Conservation (phyloP, 2,113 vertebrate genomes). For the Oryzias celebensis region DNA sequence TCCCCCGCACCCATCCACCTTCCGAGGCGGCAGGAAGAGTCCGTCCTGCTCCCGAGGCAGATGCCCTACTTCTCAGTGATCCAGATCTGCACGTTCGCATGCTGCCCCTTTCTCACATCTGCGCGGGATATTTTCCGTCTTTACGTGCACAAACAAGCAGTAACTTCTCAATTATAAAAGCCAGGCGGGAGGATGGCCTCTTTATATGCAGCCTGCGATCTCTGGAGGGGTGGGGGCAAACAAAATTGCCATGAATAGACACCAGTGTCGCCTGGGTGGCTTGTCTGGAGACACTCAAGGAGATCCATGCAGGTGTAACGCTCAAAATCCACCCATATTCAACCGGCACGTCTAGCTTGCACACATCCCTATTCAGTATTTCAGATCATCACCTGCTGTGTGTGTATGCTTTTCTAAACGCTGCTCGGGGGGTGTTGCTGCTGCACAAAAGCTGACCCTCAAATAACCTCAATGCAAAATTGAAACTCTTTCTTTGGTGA, state of each 20-base stretch:
- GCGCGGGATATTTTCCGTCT: not conserved
- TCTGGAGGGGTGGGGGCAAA: constrained; percentile 44
- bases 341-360: constrained; percentile 45
- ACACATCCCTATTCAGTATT: constrained; percentile 17
- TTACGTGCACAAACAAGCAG: not conserved
- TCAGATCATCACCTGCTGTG: constrained; percentile 18
- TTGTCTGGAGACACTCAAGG: constrained; percentile 1
- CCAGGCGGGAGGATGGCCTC: constrained; percentile 30
- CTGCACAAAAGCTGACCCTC: constrained; percentile 23
- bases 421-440: constrained; percentile 15
- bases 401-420: constrained; percentile 24
- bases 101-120: not conserved
- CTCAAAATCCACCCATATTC: not conserved
- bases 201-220: constrained; percentile 33
- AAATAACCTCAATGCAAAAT: constrained; percentile 19
- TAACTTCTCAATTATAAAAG: constrained; percentile 28
- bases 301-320: constrained; percentile 26
- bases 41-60: not conserved
- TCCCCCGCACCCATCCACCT: not conserved
- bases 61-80: not conserved
- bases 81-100: not conserved
- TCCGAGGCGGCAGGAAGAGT: not conserved
- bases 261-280: constrained; percentile 39
- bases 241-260: constrained; percentile 46
- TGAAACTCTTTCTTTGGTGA: not conserved